A percentile compares a stretch with the other conserved stretches of the same genome.
Evolutionary conservation across 2,113 vertebrate species (phyloP).

Genomic region (Ondatra zibethicus): DNA sequence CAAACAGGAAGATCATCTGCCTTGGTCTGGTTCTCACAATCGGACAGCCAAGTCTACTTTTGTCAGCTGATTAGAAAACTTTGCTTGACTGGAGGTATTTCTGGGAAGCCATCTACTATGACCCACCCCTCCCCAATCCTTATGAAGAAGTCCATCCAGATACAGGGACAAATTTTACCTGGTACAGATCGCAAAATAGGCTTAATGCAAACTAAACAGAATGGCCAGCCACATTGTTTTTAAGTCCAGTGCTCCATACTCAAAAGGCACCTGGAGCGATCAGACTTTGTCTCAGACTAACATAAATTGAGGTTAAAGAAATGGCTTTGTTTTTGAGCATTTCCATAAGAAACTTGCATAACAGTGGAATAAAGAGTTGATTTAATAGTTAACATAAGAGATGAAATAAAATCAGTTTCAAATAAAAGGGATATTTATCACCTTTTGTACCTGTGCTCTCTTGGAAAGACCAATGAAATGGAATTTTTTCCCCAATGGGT

Average conservation of each 20-base stretch:
- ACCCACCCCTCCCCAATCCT: background rate
- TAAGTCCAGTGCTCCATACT: background rate
- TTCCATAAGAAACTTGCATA: conserved; percentile 46
- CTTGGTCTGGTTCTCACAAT: conserved; percentile 27
- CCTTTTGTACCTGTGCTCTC: conserved; percentile 16
- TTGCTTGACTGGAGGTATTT: background rate
- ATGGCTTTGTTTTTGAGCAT: conserved; percentile 16
- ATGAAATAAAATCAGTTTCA: conserved; percentile 60
- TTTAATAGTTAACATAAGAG: conserved; percentile 56
- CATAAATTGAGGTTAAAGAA: background rate
- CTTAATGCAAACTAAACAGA: background rate
- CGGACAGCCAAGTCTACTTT: background rate
- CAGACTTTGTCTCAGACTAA: background rate
- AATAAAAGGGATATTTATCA: conserved; percentile 27
- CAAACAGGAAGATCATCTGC: background rate
- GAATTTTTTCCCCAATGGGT: background rate
- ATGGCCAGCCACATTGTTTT: background rate
- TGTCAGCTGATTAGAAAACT: background rate
- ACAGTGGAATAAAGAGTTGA: conserved; percentile 44
- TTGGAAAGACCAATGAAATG: background rate
- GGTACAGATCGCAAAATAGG: background rate
- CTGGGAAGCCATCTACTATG: background rate
- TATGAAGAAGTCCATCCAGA: background rate
- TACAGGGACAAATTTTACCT: background rate
- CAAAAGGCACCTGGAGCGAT: background rate